Evolutionary conservation across 2,797 vertebrate genomes (phyloP).

Genomic region (Manis crassicaudata): DNA sequence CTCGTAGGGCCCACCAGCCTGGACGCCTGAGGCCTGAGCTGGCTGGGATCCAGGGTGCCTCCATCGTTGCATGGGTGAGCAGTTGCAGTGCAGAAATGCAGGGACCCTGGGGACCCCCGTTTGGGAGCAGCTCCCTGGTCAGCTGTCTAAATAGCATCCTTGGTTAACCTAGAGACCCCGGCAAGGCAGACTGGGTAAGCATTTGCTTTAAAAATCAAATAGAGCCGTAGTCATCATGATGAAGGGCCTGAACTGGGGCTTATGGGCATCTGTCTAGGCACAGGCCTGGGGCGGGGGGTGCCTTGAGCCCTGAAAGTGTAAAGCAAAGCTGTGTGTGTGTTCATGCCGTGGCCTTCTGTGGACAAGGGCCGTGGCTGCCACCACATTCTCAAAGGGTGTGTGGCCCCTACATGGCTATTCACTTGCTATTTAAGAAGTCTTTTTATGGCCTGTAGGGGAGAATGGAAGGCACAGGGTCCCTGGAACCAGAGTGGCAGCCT

Average conservation of each 20-base stretch:
- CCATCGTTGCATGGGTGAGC: rapidly evolving
- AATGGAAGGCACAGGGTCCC: too few relatives aligned
- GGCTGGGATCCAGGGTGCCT: neutral
- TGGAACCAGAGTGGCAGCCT: neutral
- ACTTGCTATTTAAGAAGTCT: neutral
- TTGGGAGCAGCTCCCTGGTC: neutral
- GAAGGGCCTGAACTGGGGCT: rapidly evolving
- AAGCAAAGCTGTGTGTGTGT: neutral
- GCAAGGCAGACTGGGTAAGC: rapidly evolving
- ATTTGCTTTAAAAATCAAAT: neutral
- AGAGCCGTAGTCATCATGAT: neutral
- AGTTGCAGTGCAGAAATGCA: neutral
- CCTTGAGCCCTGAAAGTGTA: neutral
- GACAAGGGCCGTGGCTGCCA: neutral
- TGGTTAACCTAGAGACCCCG: neutral
- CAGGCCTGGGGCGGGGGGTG: too few relatives aligned
- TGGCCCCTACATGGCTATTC: neutral
- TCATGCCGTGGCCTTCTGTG: neutral
- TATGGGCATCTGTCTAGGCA: neutral
- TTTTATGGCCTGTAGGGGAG: neutral
- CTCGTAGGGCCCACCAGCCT: neutral
- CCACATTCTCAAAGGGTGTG: neutral
- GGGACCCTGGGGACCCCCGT: neutral
- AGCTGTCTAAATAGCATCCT: neutral
- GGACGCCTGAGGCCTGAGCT: neutral